Base-by-base conservation (phyloP, 1,140 invertebrate species). In the Augochlora pura region DNA sequence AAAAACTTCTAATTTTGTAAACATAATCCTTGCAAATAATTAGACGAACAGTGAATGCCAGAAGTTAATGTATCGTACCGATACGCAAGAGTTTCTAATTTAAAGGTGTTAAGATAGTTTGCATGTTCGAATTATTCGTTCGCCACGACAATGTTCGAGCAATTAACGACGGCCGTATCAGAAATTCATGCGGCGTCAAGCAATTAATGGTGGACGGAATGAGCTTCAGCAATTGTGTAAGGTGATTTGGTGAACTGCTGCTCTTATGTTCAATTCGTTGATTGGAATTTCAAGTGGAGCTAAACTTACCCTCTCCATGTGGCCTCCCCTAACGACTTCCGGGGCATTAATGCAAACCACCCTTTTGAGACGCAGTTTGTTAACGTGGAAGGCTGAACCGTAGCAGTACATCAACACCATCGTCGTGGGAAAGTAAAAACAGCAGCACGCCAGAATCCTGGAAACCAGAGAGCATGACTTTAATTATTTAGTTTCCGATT, bases 401-500 rank as follows among this genome's bases (percentile, higher is more conserved):
- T 97, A 97, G 91, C 96, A 97, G 91, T 97, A 97, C 96, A 97
- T 97, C 83, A 97, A 93, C 59, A 97, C 96, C 97, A 97, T 97
- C 32, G 97, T 97, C 23, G 96, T 97, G 23, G 97, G 96, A 87
- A 97, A 97, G 91, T 97, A 97, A 91, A 97, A 96, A 78, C 96
- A 96, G 90, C 97, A 97, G 83, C 96, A 97, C 52, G 96, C 95
- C 79, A 97, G 93, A 82, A 97, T 97, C 86, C 97, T 95, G 86
- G 85, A 90, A 92, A 84, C 23, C 0, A 39, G 25, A 49, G 57
- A 38, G 59, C 25, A 42, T 3, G 9, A 3, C 7, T 23, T 60
- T 25, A 42, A 62, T 46, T 23, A 7, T 73, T 32, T 14, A 23
- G 42, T 10, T 27, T 4, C 12, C 9, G 0, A 46, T 46, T 12